Conservation (phyloP, 2,797 vertebrate genomes). For the Periparus ater region DNA sequence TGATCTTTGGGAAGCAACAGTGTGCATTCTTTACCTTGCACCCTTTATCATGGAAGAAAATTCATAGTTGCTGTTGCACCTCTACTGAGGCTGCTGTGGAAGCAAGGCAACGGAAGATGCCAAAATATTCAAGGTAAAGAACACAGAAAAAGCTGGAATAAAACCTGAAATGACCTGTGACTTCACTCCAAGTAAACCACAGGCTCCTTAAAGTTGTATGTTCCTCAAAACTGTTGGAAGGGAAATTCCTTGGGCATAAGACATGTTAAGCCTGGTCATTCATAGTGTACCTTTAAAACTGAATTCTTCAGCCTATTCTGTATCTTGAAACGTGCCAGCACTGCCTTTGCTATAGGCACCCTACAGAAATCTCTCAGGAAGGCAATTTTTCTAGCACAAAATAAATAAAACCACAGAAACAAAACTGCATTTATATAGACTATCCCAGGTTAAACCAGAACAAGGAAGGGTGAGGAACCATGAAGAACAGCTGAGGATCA, state of each 20-base stretch:
- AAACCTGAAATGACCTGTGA: background rate
- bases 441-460: background rate
- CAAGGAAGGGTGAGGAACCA: background rate
- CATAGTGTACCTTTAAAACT: background rate
- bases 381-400: background rate
- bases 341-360: background rate
- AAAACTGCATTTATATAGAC: background rate
- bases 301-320: background rate
- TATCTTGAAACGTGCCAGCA: background rate
- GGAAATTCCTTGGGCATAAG: background rate
- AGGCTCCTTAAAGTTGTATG: background rate
- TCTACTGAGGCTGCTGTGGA: background rate
- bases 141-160: background rate
- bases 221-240: accelerated
- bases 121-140: background rate
- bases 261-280: background rate
- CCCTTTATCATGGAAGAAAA: background rate
- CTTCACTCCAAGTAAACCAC: background rate
- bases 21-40: background rate
- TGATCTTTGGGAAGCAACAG: background rate
- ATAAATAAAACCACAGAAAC: background rate
- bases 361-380: background rate
- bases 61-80: background rate
- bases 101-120: background rate
- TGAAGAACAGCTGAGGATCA: background rate